Base-by-base conservation (phyloP, 2,888 invertebrate species). In the Caenorhabditis sp. region DNA sequence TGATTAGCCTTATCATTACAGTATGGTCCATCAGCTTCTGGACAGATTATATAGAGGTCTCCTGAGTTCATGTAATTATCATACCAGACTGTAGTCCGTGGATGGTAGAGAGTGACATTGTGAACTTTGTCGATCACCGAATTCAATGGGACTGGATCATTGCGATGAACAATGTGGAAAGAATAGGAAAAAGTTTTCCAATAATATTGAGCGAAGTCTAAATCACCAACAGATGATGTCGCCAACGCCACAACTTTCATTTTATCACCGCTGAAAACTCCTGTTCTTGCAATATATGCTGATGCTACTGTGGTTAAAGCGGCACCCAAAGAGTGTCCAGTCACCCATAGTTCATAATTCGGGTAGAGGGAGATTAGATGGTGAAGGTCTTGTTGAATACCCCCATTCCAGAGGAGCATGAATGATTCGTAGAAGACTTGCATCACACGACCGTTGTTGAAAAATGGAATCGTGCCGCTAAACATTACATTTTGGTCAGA, bases 81-180 rank as follows among this genome's bases (percentile, higher is more conserved):
- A 54, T 71, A 70, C 72, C 72, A 72, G 10, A 72, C 62, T 72
- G 63, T 56, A 26, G 64, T 63, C 50, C 67, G 31, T 4, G 60
- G 63, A n/a, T 62, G 60, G 27, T 57, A 72, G 12, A 72, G n/a
- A 1, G 4, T 20, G 1, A 64, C 31, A 25, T 60, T 61, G 12
- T 61, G 38, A 25, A 63, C 49, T 0, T 66, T 66, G 27, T 63
- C 58, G 7, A 71, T 12, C 17, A 12, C 23, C 1, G 50, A 20
- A 25, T 1, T 0, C 25, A 49, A 26, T 3, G 67, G 64, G 0
- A 58, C 49, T 0, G 10, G 1, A 56, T 72, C 71, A 3, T 36
- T 10, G 0, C 62, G 67, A 23, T 72, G 72, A 12, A 72, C 53
- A 12, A 72, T 65, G 38, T 65, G 72, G 31, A 50, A 72, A 3